Evolutionary conservation across 2,113 vertebrate genomes (phyloP).

Genomic region (Pedionomus torquatus): DNA sequence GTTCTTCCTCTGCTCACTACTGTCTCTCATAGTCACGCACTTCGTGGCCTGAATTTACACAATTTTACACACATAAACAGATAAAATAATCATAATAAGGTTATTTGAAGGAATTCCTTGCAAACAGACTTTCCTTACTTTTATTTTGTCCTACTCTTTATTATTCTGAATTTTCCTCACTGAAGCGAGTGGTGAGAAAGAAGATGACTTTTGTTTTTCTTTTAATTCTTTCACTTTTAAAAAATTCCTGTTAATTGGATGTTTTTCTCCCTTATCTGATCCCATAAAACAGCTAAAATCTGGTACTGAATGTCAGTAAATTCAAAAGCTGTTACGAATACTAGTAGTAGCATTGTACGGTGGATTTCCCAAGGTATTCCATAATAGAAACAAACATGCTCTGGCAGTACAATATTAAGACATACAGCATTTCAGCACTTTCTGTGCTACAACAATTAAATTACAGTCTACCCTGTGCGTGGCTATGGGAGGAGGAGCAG

Average conservation of each 20-base stretch:
- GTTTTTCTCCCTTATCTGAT: not conserved
- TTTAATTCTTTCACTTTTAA: not conserved
- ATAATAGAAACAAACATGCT: constrained; percentile 54
- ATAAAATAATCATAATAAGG: not conserved
- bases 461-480: constrained; percentile 36
- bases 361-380: constrained; percentile 44
- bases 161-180: not conserved
- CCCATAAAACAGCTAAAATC: not conserved
- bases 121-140: not conserved
- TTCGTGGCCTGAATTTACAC: not conserved
- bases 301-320: not conserved
- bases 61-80: not conserved
- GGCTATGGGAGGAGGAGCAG: constrained; percentile 25
- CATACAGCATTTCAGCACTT: constrained; percentile 33
- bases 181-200: not conserved
- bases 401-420: constrained; percentile 33
- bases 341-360: not conserved
- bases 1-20: not conserved
- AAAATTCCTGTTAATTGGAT: not conserved
- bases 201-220: not conserved
- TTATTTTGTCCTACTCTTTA: not conserved
- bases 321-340: not conserved
- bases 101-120: not conserved
- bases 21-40: not conserved
- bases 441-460: constrained; percentile 44